A percentile compares a stretch with the other conserved stretches of the same genome.
phyloP scores from a whole-genome alignment of 2,888 invertebrate species.

The Tridacna crocea region DNA sequence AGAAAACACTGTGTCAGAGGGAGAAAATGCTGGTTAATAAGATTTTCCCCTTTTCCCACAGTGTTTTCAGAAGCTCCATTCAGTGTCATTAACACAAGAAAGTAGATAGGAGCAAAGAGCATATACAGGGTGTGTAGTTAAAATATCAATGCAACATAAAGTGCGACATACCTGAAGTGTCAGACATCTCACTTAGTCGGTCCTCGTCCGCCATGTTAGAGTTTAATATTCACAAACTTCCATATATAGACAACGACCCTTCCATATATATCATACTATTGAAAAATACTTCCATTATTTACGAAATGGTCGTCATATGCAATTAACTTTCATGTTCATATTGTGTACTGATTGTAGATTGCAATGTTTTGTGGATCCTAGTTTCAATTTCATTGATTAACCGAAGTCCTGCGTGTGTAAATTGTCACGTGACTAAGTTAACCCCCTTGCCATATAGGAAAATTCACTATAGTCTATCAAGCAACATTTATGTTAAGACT shows the following conservation, averaged over 20 bases:
- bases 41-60: too few relatives aligned
- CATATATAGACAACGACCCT: conserved; percentile 3
- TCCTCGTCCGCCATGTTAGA: conserved; percentile 41
- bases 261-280: background rate
- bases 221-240: background rate
- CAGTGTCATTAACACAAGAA: too few relatives aligned
- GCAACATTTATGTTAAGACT: too few relatives aligned
- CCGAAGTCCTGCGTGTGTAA: conserved; percentile 2
- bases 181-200: conserved; percentile 14
- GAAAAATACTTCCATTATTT: background rate
- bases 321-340: background rate
- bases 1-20: too few relatives aligned
- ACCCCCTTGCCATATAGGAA: background rate
- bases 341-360: background rate
- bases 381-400: conserved; percentile 21
- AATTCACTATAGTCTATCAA: too few relatives aligned
- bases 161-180: conserved; percentile 9
- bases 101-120: too few relatives aligned
- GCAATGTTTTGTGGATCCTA: background rate
- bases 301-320: background rate
- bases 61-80: too few relatives aligned
- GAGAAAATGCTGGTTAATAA: too few relatives aligned
- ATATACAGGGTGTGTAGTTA: too few relatives aligned
- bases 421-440: conserved; percentile 26
- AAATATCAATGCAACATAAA: too few relatives aligned